Evolutionary conservation across 2,888 invertebrate species (phyloP), one percentile per base, ranked within the genome.

Genomic region (Cheilosia urbana): DNA sequence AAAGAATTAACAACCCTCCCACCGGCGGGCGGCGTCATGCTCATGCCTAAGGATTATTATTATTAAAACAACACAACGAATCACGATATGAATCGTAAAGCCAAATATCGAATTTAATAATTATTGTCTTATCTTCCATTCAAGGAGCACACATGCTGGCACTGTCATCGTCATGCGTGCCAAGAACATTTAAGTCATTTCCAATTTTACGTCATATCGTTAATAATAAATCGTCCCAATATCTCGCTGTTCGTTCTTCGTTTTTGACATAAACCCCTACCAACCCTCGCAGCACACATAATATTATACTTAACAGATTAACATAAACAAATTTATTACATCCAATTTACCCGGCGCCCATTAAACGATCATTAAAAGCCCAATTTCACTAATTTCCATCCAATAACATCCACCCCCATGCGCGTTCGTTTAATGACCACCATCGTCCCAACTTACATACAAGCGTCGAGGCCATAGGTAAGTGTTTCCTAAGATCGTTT

Each of bases 361-460:
- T 83, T 79, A 83, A 83, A 63, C 45, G 73, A 79, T 79, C 69
- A 84, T 84, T 80, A 84, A 84, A 80, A 76, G 75, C 73, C 65
- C 75, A 80, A 84, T 84, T 84, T 80, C 60, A 84, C 84, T 84
- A 84, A 84, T 84, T 84, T 76, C 65, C 75, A 66, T 30, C 73
- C 73, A 83, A 79, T 83, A 78, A 78, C 66, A 73, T 45, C 40
- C 47, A 51, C 65, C 24, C 65, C 63, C 66, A 47, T 66, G 72
- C 34, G 37, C 21, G 51, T 60, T 60, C 49, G 13, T 72, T 60
- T 62, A 42, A 72, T 42, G 6, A 19, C 60, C 60, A 15, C 40
- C 66, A 62, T 40, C 51, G 37, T 47, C 53, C 47, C 40, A 65
- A 47, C 47, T 34, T 53, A 7, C 4, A 4, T 27, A 68, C 75